Conservation (phyloP, 2,113 vertebrate genomes). For the Myotis davidii region DNA sequence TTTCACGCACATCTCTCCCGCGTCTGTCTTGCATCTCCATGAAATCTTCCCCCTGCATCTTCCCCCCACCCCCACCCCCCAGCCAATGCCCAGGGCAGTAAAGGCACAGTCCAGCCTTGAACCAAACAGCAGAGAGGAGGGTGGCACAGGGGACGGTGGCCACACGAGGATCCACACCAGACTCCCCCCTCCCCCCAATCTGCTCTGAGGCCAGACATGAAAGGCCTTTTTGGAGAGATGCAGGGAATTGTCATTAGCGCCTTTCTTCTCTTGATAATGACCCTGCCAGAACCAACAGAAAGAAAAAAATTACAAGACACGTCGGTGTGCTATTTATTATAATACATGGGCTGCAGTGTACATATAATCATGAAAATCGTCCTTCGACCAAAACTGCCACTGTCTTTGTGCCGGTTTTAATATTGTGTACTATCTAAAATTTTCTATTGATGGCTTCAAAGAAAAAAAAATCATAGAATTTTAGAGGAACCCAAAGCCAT, state of each 20-base stretch:
- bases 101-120: not conserved
- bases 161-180: not conserved
- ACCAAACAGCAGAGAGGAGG: not conserved
- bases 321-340: constrained; percentile 70
- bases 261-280: constrained; percentile 68
- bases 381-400: constrained; percentile 59
- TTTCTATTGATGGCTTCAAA: constrained; percentile 45
- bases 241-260: constrained; percentile 60
- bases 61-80: not conserved
- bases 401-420: constrained; percentile 47
- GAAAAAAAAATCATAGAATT: constrained; percentile 18
- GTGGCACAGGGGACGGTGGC: not conserved
- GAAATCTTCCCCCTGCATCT: constrained; percentile 64
- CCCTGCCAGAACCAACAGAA: constrained; percentile 45
- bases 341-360: constrained; percentile 28
- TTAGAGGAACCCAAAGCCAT: not conserved
- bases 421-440: constrained; percentile 26
- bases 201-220: constrained; percentile 72
- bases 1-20: constrained; percentile 73
- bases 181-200: not conserved
- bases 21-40: constrained; percentile 65
- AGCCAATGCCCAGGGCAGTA: constrained; percentile 10
- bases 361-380: constrained; percentile 73
- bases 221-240: constrained; percentile 62
- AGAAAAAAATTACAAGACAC: constrained; percentile 26